Conservation (phyloP, 2,888 invertebrate genomes). For the Platycheirus rosarum region DNA sequence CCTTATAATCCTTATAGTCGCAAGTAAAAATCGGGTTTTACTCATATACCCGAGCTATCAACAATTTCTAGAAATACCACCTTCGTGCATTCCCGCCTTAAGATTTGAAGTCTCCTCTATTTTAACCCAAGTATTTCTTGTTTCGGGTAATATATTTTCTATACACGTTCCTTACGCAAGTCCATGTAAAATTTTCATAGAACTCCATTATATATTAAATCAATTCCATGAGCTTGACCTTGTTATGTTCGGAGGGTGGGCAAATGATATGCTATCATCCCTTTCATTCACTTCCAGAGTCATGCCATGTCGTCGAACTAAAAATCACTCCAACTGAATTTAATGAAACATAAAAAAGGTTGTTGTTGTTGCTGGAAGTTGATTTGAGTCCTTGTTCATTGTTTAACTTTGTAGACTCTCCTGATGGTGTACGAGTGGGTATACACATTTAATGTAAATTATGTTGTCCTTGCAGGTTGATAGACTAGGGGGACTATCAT, state of each 20-base stretch:
- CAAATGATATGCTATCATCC: too few species aligned
- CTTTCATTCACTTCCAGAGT: not conserved
- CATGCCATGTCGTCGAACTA: not conserved
- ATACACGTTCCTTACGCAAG: too few species aligned
- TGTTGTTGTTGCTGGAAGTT: constrained; percentile 21
- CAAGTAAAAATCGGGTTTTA: too few species aligned
- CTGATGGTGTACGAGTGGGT: not conserved
- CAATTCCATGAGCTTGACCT: constrained; percentile 21
- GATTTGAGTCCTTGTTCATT: constrained; percentile 48
- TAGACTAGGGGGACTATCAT: too few species aligned
- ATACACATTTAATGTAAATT: constrained; percentile 39
- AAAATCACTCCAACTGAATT: constrained; percentile 56
- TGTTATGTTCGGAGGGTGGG: not conserved
- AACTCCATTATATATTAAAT: not conserved
- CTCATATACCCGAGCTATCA: too few species aligned
- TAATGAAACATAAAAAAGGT: constrained; percentile 58
- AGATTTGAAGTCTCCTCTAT: too few species aligned
- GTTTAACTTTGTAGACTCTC: constrained; percentile 63
- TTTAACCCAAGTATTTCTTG: too few species aligned
- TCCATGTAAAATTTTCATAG: too few species aligned
- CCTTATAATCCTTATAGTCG: too few species aligned
- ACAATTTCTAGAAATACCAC: too few species aligned
- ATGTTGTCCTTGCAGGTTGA: constrained; percentile 17
- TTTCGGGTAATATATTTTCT: too few species aligned
- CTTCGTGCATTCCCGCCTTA: too few species aligned